Conservation (phyloP, 1,140 invertebrate species). For the Apis mellifera region DNA sequence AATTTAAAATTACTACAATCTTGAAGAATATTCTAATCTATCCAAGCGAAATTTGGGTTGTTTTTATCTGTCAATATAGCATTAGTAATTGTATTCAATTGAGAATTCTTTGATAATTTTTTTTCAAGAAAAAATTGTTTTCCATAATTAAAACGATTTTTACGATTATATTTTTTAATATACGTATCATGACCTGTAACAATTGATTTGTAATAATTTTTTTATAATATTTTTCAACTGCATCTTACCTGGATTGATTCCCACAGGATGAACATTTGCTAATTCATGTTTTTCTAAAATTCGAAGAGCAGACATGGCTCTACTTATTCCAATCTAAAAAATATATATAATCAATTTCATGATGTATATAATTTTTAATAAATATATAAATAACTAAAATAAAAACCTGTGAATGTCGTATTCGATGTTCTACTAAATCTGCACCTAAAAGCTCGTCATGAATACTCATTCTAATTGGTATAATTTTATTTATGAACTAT, state of each 20-base stretch:
- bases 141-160: slow-evolving; percentile 65
- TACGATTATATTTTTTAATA: slow-evolving; percentile 66
- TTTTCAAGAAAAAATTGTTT: slow-evolving; percentile 59
- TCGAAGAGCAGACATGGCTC: slow-evolving; percentile 83
- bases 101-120: slow-evolving; percentile 26
- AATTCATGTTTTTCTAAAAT: slow-evolving; percentile 77
- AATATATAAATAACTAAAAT: slow-evolving; percentile 7
- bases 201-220: slow-evolving; percentile 2
- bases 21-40: slow-evolving; percentile 53
- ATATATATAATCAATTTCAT: slow-evolving; percentile 28
- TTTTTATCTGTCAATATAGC: not conserved
- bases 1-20: slow-evolving; percentile 48
- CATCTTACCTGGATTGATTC: slow-evolving; percentile 83
- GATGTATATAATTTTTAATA: slow-evolving; percentile 21
- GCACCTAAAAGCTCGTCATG: slow-evolving; percentile 93
- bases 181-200: slow-evolving; percentile 75
- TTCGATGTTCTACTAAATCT: slow-evolving; percentile 92
- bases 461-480: slow-evolving; percentile 91
- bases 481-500: slow-evolving; percentile 87
- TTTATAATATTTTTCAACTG: slow-evolving; percentile 23
- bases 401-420: slow-evolving; percentile 84
- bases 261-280: slow-evolving; percentile 78
- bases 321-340: slow-evolving; percentile 83
- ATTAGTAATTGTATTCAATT: slow-evolving; percentile 38
- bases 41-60: slow-evolving; percentile 67